These are phyloP conservation scores for Pomacea maculata DNA, from an alignment of 1,140 invertebrate genomes.

Conservation along the genomic window DNA sequence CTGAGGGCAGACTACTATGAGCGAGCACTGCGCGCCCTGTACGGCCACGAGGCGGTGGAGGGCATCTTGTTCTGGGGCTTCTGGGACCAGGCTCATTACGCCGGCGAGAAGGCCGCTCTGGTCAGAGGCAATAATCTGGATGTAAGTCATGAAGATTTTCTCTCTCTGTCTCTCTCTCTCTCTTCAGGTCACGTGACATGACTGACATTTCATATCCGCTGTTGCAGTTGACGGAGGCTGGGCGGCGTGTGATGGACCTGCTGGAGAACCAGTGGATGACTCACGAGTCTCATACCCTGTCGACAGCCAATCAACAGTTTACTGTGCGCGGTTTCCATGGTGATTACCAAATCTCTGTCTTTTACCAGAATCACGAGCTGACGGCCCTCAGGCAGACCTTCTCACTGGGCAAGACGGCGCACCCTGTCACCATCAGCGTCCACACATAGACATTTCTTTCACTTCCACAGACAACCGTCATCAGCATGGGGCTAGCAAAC, in stretches of 20 bases:
- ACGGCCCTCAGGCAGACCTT: conserved; percentile 13
- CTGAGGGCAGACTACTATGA: conserved; percentile 18
- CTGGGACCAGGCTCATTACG: not conserved
- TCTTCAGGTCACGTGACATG: too few relatives aligned
- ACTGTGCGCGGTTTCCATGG: conserved; percentile 23
- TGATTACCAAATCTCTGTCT: conserved; percentile 20
- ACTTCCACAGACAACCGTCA: conserved; percentile 12
- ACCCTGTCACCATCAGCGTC: conserved; percentile 2
- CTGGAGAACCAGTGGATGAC: conserved; percentile 38
- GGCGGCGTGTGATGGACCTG: conserved; percentile 32
- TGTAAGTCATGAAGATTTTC: not conserved
- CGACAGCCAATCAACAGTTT: conserved; percentile 10
- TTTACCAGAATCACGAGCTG: conserved; percentile 9
- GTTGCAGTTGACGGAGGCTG: conserved; percentile 37
- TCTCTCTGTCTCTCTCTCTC: too few relatives aligned
- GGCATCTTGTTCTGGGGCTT: conserved; percentile 8
- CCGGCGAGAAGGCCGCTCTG: not conserved
- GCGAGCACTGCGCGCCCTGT: not conserved
- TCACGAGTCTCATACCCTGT: conserved; percentile 29
- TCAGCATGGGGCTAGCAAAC: not conserved
- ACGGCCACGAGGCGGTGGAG: not conserved
- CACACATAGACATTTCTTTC: not conserved
- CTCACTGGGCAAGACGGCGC: conserved; percentile 8
- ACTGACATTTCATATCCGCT: too few relatives aligned
- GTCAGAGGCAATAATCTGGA: not conserved